Percentiles rank a stretch among this genome's conserved stretches.
Evolutionary conservation across 2,888 invertebrate species (phyloP).

Genomic region (Erannis defoliaria): DNA sequence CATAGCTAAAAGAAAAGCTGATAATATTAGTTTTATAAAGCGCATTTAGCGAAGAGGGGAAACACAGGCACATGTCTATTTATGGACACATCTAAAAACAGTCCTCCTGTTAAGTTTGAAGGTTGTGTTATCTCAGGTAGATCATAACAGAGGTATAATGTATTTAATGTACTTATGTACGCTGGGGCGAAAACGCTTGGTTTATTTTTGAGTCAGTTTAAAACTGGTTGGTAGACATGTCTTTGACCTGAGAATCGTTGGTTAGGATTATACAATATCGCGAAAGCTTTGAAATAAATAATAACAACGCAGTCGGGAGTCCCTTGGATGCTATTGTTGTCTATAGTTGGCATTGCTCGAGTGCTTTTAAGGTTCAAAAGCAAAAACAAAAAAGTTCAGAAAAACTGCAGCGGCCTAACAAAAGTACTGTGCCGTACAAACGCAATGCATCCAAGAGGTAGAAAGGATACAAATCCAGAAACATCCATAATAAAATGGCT

Average conservation of each 20-base stretch:
- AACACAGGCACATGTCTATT: background rate
- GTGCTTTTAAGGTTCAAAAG: background rate
- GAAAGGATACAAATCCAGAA: no score
- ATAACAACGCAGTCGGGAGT: background rate
- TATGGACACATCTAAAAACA: background rate
- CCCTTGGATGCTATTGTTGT: background rate
- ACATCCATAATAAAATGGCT: no score
- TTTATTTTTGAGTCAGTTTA: conserved; percentile 10
- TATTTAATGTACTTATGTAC: no score
- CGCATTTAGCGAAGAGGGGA: no score
- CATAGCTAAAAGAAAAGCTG: background rate
- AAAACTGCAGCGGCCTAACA: no score
- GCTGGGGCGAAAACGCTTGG: background rate
- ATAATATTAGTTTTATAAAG: no score
- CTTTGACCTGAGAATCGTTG: background rate
- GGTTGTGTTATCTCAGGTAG: background rate
- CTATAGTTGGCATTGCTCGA: background rate
- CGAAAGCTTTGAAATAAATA: background rate
- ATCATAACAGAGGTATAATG: no score
- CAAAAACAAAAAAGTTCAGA: background rate
- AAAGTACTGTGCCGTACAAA: no score
- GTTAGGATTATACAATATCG: background rate
- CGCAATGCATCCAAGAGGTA: no score
- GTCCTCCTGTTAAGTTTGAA: no score
- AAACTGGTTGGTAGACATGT: conserved; percentile 17